Evolutionary conservation across 2,797 vertebrate species (phyloP).

Genomic region (Channallabes apus): DNA sequence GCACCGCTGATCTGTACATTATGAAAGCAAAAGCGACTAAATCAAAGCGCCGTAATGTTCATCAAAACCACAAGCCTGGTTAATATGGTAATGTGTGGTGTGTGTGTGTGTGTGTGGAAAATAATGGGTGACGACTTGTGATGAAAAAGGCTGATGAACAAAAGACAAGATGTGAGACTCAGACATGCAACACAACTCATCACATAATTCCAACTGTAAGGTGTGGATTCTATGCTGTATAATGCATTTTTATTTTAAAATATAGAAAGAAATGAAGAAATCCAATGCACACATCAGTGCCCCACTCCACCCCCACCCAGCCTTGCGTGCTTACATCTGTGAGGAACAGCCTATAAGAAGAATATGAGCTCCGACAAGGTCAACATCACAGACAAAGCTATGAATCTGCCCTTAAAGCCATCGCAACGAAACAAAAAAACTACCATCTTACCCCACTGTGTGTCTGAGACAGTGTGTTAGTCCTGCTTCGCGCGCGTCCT

Average conservation of each 20-base stretch:
- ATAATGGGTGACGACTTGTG: constrained; percentile 15
- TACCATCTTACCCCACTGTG: constrained; percentile 53
- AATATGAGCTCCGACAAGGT: constrained; percentile 73
- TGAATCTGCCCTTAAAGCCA: neutral
- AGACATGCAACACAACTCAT: constrained; percentile 3
- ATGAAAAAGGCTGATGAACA: neutral
- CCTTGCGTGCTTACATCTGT: constrained; percentile 57
- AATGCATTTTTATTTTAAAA: neutral
- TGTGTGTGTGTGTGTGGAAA: neutral
- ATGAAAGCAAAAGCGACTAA: constrained; percentile 34
- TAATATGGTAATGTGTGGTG: neutral
- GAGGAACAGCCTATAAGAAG: constrained; percentile 59
- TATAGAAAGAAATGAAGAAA: neutral
- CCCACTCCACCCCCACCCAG: constrained; percentile 9
- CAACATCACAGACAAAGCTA: constrained; percentile 52
- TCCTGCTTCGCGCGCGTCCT: constrained; percentile 44
- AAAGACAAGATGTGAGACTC: constrained; percentile 15
- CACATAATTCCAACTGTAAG: neutral
- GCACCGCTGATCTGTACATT: constrained; percentile 47
- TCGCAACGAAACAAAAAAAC: constrained; percentile 1
- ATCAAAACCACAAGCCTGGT: neutral
- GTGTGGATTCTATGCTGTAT: neutral
- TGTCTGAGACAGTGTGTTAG: constrained; percentile 39
- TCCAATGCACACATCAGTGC: neutral
- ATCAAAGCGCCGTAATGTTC: neutral